phyloP scores from a whole-genome alignment of 2,888 invertebrate species.

The Entomobrya proxima region DNA sequence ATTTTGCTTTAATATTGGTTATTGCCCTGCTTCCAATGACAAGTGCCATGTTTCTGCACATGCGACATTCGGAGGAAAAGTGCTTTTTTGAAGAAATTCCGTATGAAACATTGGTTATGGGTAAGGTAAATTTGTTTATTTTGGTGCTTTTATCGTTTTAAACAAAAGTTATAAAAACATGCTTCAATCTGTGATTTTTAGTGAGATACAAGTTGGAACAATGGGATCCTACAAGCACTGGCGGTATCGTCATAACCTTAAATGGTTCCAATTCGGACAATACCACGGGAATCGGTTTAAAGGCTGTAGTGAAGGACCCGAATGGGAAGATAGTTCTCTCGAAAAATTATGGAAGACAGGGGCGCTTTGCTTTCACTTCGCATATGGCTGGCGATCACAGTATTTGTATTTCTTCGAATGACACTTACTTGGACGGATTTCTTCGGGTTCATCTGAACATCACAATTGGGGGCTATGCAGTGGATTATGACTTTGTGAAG shows the following conservation, averaged over 20 bases:
- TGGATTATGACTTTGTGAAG: constrained; percentile 97
- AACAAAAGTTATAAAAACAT: no score
- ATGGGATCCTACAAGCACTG: not conserved
- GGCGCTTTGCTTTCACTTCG: constrained; percentile 97
- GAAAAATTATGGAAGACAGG: constrained; percentile 89
- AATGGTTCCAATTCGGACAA: constrained; percentile 96
- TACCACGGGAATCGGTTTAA: constrained; percentile 98
- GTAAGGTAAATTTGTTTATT: constrained; percentile 81
- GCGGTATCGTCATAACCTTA: constrained; percentile 90
- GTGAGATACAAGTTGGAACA: constrained; percentile 25
- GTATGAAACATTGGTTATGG: constrained; percentile 98
- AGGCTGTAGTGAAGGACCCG: constrained; percentile 96
- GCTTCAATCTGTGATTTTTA: no score
- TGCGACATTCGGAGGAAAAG: constrained; percentile 98
- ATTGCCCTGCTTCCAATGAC: constrained; percentile 75
- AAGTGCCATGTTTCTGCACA: constrained; percentile 94
- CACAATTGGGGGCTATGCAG: constrained; percentile 98
- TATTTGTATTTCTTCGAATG: constrained; percentile 97
- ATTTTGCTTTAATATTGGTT: no score
- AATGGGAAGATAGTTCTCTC: constrained; percentile 95
- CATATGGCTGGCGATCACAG: constrained; percentile 98
- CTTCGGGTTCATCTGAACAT: constrained; percentile 93
- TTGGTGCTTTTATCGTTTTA: no score
- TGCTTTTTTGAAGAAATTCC: constrained; percentile 99
- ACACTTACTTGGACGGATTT: constrained; percentile 77